Evolutionary conservation across 2,113 vertebrate genomes (phyloP).

Genomic region (Cottus gobio): DNA sequence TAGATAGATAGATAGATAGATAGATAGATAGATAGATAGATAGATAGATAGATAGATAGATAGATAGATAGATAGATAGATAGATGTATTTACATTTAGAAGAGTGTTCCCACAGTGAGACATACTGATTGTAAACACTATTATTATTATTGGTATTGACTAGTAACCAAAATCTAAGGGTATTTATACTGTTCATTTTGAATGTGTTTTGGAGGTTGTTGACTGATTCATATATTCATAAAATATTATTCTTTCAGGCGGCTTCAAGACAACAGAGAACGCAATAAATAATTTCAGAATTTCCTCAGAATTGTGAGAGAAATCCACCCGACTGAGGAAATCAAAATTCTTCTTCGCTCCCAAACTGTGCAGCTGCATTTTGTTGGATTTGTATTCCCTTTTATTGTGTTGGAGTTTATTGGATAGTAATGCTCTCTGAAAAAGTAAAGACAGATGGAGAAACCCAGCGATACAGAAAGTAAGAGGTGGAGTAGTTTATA

Average conservation of each 20-base stretch:
- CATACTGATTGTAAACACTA: not conserved
- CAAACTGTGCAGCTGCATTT: not conserved
- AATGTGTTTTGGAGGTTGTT: not conserved
- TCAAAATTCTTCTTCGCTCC: not conserved
- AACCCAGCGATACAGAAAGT: constrained; percentile 19
- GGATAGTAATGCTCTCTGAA: constrained; percentile 11
- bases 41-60: too few species aligned
- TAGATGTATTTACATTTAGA: not conserved
- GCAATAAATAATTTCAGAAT: constrained; percentile 35
- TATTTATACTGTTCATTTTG: not conserved
- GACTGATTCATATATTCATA: not conserved
- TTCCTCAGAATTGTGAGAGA: not conserved
- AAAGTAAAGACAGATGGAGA: constrained; percentile 26
- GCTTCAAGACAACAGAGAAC: constrained; percentile 26
- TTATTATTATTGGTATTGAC: not conserved
- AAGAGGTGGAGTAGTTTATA: constrained; percentile 31
- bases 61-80: too few species aligned
- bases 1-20: not conserved
- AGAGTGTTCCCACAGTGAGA: not conserved
- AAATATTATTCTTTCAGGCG: not conserved
- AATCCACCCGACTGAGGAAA: constrained; percentile 4
- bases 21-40: too few species aligned
- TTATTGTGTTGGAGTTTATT: constrained; percentile 30
- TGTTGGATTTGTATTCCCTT: constrained; percentile 3
- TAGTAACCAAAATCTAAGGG: not conserved